Conservation (phyloP, 2,113 vertebrate genomes). For the Cromileptes altivelis region DNA sequence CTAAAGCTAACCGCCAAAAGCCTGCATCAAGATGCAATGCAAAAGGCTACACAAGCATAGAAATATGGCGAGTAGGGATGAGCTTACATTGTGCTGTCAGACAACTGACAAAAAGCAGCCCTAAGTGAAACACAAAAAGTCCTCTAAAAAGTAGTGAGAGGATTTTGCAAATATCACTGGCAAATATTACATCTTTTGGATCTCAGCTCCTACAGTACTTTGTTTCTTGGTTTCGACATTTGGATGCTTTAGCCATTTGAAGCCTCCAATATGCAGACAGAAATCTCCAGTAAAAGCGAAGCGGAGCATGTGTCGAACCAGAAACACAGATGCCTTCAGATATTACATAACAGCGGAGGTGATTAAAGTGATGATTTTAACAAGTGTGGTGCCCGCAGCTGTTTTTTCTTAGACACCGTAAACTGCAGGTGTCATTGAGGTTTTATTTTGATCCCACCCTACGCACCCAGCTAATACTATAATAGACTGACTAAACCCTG, state of each 20-base stretch:
- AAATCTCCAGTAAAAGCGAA: background rate
- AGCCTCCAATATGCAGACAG: background rate
- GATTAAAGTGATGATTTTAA: constrained; percentile 43
- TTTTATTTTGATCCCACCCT: constrained; percentile 29
- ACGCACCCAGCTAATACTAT: constrained; percentile 30
- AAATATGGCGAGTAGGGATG: no score
- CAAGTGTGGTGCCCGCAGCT: constrained; percentile 36
- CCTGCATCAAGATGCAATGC: no score
- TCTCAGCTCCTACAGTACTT: no score
- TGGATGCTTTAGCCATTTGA: background rate
- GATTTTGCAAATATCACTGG: no score
- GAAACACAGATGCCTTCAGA: constrained; percentile 23
- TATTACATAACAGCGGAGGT: constrained; percentile 28
- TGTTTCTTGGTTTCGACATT: background rate
- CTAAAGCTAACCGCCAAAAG: no score
- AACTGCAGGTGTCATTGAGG: constrained; percentile 25
- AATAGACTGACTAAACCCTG: constrained; percentile 34
- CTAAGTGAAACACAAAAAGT: no score
- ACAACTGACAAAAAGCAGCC: no score
- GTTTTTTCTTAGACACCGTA: constrained; percentile 14
- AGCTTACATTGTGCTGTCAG: no score
- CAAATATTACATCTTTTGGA: no score
- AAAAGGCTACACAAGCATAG: no score
- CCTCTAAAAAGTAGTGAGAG: no score
- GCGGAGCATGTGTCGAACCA: constrained; percentile 5